Conservation (phyloP, 2,113 vertebrate genomes). For the Apus apus region DNA sequence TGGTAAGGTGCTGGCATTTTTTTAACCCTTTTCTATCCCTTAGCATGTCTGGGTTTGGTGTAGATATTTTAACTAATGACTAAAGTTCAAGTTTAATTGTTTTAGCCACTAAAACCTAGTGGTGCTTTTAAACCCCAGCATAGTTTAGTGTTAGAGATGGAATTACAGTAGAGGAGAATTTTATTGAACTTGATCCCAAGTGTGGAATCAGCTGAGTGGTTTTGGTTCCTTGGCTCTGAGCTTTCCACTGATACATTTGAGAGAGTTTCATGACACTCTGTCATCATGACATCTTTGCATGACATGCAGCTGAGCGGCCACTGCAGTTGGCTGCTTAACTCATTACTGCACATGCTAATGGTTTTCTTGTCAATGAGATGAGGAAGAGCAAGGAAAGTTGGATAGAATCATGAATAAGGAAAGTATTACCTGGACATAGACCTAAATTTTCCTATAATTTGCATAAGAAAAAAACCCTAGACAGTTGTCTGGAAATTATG, state of each 20-base stretch:
- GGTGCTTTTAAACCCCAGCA: neutral
- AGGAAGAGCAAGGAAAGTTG: neutral
- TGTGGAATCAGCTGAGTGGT: neutral
- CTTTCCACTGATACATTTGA: neutral
- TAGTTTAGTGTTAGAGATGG: neutral
- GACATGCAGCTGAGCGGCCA: neutral
- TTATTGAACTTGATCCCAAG: neutral
- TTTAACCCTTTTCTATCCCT: neutral
- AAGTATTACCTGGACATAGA: neutral
- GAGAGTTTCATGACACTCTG: neutral
- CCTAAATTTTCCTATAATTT: neutral
- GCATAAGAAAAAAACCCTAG: neutral
- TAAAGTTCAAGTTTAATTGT: neutral
- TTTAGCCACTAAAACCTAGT: neutral
- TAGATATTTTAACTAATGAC: neutral
- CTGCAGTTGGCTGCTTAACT: neutral
- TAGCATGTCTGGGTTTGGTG: neutral
- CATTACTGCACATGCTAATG: neutral
- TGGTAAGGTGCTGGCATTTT: slow-evolving; percentile 74
- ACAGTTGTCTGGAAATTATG: neutral
- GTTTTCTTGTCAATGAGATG: neutral
- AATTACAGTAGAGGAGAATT: neutral
- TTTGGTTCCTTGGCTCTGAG: neutral
- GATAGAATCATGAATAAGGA: neutral
- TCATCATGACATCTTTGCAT: neutral